Conservation (phyloP, 1,140 invertebrate species). For the Cotesia chilonis region DNA sequence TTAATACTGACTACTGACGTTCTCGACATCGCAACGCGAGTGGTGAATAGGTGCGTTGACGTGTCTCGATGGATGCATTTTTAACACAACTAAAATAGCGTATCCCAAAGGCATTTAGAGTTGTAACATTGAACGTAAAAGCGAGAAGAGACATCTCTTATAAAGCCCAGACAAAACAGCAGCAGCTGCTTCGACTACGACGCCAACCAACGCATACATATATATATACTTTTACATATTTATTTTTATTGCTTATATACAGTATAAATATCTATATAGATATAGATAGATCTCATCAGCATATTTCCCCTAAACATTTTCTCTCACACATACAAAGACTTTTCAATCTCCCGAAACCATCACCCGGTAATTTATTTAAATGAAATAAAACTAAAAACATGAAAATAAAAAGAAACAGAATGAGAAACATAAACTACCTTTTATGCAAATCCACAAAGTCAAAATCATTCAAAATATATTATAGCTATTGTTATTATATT, state of each 20-base stretch:
- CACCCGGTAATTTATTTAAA: no score
- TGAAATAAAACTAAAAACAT: no score
- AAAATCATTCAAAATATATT: no score
- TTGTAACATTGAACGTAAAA: slow-evolving; percentile 27
- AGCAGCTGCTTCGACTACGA: slow-evolving; percentile 46
- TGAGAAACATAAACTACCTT: no score
- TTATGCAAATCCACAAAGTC: no score
- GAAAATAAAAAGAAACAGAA: no score
- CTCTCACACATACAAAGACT: neutral
- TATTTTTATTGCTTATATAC: neutral
- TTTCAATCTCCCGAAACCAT: no score
- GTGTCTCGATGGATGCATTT: slow-evolving; percentile 57
- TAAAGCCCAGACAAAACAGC: slow-evolving; percentile 54
- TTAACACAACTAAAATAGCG: slow-evolving; percentile 60
- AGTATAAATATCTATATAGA: no score
- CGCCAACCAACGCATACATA: slow-evolving; percentile 28
- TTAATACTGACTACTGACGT: slow-evolving; percentile 28
- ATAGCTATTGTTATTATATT: no score
- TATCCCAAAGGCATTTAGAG: slow-evolving; percentile 36
- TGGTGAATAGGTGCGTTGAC: slow-evolving; percentile 51
- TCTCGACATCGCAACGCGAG: slow-evolving; percentile 44
- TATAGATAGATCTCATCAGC: no score
- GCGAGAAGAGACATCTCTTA: slow-evolving; percentile 7
- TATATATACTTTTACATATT: neutral
- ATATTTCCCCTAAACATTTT: neutral